phyloP scores from a whole-genome alignment of 1,140 invertebrate species.

The Teleogryllus occipitalis region DNA sequence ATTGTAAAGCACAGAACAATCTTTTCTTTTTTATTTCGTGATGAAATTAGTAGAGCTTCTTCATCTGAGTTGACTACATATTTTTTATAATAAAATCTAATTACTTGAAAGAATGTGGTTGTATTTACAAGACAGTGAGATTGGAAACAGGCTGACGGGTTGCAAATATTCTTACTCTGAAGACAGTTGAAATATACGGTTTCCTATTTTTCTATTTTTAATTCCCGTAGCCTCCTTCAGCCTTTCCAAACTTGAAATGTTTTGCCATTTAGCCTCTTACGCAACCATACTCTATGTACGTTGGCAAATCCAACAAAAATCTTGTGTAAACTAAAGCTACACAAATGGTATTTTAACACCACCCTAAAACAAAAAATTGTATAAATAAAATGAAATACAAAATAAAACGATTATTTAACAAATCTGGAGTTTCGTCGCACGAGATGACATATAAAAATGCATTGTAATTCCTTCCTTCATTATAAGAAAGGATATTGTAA shows the following conservation, averaged over 20 bases:
- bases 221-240: not conserved
- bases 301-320: not conserved
- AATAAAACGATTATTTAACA: not conserved
- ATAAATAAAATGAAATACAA: not conserved
- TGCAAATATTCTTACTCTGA: not conserved
- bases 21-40: not conserved
- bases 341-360: not conserved
- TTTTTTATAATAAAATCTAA: not conserved
- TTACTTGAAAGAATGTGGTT: not conserved
- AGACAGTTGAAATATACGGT: not conserved
- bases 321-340: not conserved
- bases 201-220: conserved; percentile 1
- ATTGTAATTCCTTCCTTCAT: not conserved
- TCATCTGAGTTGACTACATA: not conserved
- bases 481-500: not conserved
- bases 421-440: not conserved
- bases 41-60: not conserved
- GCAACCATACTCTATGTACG: not conserved
- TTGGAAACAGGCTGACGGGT: not conserved
- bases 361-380: not conserved
- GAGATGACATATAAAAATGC: not conserved
- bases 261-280: not conserved
- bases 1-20: not conserved
- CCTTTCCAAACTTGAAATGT: not conserved
- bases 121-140: not conserved